Base-by-base conservation (phyloP, 1,140 invertebrate genomes). In the Sminthurinus signatus region DNA sequence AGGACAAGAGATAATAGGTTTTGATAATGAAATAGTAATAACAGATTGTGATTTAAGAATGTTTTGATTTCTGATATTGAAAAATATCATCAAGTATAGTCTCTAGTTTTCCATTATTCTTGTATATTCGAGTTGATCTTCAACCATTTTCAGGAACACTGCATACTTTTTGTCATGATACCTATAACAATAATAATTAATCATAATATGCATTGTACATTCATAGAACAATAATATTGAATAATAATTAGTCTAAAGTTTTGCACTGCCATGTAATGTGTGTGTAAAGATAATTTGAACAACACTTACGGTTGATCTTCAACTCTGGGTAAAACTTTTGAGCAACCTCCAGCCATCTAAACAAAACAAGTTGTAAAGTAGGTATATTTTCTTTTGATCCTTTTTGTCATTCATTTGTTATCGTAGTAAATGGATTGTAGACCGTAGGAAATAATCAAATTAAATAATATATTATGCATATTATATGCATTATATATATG, bases 121-220 rank as follows among this genome's bases (percentile, higher is more conserved):
- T 71, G 78, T 83, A 72, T 93, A 93, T 36, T 82, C 77, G 23
- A 81, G 74, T 75, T 96, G 92, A 79, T 93, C 82, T 67, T 85
- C 76, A 19, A 89, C 76, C 85, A 96, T 89, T 78, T 84, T 84
- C 28, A 86, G 76, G 75, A 91, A 94, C 1, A 94, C 88, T 73
- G 77, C 76, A 75, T 90, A 94, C 74, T 95, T 94, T 71, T 82
- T 85, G 59, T 85, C 78, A 75, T 95, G 91, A 76, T 84, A 85
- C 59, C 83, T 85, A 70, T 48, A 82, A 78, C 31, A 58, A 75
- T 21, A n/a, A n/a, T n/a, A n/a, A n/a, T n/a, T n/a, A n/a, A n/a
- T n/a, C n/a, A n/a, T n/a, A n/a, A n/a, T n/a, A n/a, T n/a, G n/a
- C n/a, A n/a, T n/a, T n/a, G n/a, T n/a, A n/a, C n/a, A n/a, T n/a